phyloP scores from a whole-genome alignment of 2,888 invertebrate species.

The Amitus sp. region DNA sequence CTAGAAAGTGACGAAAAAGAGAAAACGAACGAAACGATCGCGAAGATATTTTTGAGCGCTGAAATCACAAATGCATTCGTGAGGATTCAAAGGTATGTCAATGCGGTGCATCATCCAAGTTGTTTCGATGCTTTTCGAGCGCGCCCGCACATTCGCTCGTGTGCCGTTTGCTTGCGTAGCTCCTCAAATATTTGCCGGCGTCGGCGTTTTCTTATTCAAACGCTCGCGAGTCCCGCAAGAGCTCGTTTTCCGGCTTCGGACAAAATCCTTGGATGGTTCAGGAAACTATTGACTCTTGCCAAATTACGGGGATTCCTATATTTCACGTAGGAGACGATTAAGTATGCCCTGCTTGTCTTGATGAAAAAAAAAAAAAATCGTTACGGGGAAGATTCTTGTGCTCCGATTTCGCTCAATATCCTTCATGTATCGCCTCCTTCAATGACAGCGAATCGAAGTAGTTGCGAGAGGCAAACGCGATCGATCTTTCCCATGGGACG shows the following conservation, averaged over 20 bases:
- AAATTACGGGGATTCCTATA: conserved; percentile 25
- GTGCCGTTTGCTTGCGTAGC: conserved; percentile 24
- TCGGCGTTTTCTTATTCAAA: conserved; percentile 34
- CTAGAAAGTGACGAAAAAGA: background rate
- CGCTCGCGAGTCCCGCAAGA: conserved; percentile 30
- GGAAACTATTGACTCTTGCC: conserved; percentile 29
- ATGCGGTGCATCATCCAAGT: conserved; percentile 33
- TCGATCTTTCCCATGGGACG: conserved; percentile 29
- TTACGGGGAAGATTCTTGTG: conserved; percentile 12
- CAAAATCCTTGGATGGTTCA: conserved; percentile 28
- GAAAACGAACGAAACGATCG: too few species aligned
- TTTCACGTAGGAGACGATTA: conserved; percentile 5
- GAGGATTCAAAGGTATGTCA: too few species aligned
- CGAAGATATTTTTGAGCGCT: too few species aligned
- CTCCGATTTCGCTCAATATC: conserved; percentile 24
- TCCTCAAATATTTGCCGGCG: conserved; percentile 36
- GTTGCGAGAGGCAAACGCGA: conserved; percentile 26
- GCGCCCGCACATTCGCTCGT: conserved; percentile 15
- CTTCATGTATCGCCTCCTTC: conserved; percentile 28
- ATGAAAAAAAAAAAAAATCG: background rate
- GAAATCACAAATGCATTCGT: too few species aligned
- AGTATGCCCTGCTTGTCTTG: background rate
- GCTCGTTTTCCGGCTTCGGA: conserved; percentile 32
- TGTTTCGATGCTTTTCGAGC: conserved; percentile 36
- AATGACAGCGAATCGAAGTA: conserved; percentile 33